These are phyloP conservation scores for Pachyseris speciosa DNA, from an alignment of 64 coral and sea anemone species.

Conservation along the genomic window DNA sequence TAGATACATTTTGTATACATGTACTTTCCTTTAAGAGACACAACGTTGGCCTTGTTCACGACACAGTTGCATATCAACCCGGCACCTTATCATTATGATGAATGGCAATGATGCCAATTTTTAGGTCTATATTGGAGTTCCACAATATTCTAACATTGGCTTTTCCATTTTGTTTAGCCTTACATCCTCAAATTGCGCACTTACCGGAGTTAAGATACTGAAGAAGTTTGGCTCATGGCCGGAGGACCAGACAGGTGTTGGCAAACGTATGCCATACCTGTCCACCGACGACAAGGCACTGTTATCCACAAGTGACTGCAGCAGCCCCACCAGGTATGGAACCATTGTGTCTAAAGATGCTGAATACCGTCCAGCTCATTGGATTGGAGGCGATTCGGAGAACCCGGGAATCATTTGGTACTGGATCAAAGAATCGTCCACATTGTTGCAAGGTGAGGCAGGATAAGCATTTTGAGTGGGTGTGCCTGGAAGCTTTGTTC, in stretches of 20 bases:
- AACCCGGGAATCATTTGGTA: slow-evolving; percentile 85
- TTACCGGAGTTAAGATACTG: slow-evolving; percentile 53
- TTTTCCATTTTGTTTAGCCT: neutral
- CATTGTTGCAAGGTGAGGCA: slow-evolving; percentile 75
- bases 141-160: neutral
- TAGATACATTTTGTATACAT: too few relatives aligned
- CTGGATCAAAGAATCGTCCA: slow-evolving; percentile 89
- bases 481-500: too few relatives aligned
- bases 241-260: slow-evolving; percentile 67
- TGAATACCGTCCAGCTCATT: slow-evolving; percentile 48
- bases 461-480: too few relatives aligned
- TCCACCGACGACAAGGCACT: slow-evolving; percentile 28
- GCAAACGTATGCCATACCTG: slow-evolving; percentile 82
- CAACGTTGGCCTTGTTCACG: too few relatives aligned
- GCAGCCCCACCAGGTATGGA: slow-evolving; percentile 60
- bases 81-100: too few relatives aligned
- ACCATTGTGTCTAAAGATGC: slow-evolving; percentile 69
- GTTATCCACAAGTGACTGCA: slow-evolving; percentile 69
- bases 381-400: slow-evolving; percentile 69
- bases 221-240: slow-evolving; percentile 82
- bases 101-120: too few relatives aligned
- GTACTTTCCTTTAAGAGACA: too few relatives aligned
- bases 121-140: neutral
- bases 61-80: too few relatives aligned
- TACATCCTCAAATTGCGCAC: slow-evolving; percentile 42